A percentile compares a stretch with the other conserved stretches of the same genome.
These are phyloP conservation scores for Neria commutata DNA, from an alignment of 2,888 invertebrate genomes.

Conservation along the genomic window DNA sequence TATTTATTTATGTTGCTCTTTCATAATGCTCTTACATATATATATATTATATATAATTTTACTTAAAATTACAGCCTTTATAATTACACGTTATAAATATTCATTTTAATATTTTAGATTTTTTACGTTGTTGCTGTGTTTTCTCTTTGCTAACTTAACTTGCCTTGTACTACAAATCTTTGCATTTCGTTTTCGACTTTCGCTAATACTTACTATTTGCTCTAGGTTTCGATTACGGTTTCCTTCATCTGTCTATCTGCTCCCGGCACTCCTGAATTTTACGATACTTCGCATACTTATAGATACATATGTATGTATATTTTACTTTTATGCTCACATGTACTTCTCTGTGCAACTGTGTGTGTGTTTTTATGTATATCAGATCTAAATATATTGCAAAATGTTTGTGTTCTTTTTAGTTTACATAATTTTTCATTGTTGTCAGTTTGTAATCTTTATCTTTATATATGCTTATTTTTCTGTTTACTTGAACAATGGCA, in stretches of 20 bases:
- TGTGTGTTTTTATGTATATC: conserved; percentile 20
- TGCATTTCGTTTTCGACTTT: conserved; percentile 40
- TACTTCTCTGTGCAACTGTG: too few relatives aligned
- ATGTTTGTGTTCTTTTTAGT: too few relatives aligned
- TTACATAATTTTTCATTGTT: too few relatives aligned
- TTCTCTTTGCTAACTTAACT: conserved; percentile 48
- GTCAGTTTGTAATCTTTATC: background rate
- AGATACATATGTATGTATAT: conserved; percentile 36
- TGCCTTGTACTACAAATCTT: conserved; percentile 54
- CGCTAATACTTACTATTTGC: too few relatives aligned
- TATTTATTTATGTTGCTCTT: conserved; percentile 29
- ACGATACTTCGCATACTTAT: conserved; percentile 19
- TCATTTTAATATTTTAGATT: conserved; percentile 24
- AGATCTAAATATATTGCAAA: conserved; percentile 10
- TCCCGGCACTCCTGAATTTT: conserved; percentile 6
- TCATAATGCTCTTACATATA: conserved; percentile 32
- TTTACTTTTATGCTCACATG: conserved; percentile 37
- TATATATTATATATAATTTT: conserved; percentile 34
- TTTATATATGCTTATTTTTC: conserved; percentile 20
- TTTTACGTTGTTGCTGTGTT: conserved; percentile 28
- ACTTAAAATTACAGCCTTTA: conserved; percentile 63
- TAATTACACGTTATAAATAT: conserved; percentile 51
- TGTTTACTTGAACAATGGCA: conserved; percentile 4
- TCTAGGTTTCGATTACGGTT: conserved; percentile 24
- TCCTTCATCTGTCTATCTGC: conserved; percentile 10